Conservation (phyloP, 2,113 vertebrate species). For the Osmerus eperlanus region DNA sequence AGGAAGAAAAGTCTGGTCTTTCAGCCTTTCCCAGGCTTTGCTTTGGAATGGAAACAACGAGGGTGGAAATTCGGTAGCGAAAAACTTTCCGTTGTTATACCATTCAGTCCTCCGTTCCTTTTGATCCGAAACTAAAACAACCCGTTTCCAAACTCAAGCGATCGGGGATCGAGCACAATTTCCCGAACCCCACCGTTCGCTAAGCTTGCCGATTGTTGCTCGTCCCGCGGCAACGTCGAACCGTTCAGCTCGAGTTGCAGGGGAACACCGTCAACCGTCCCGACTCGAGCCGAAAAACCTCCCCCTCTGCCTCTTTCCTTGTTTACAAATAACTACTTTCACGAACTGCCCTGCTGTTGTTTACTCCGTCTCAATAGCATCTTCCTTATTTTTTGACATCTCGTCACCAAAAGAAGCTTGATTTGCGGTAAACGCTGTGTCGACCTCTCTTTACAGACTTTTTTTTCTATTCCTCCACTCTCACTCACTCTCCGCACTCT, state of each 20-base stretch:
- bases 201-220: constrained; percentile 25
- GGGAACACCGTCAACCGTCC: constrained; percentile 44
- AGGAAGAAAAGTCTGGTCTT: constrained; percentile 54
- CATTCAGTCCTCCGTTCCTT: neutral
- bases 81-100: constrained; percentile 45
- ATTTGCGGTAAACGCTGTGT: constrained; percentile 41
- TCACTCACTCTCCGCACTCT: constrained; percentile 51
- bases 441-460: constrained; percentile 58
- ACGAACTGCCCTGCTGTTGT: constrained; percentile 48
- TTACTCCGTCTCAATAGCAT: constrained; percentile 64
- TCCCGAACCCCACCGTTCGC: constrained; percentile 12
- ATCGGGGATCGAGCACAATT: constrained; percentile 1
- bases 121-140: neutral
- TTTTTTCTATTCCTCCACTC: constrained; percentile 55
- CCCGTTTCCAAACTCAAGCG: constrained; percentile 21
- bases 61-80: constrained; percentile 14
- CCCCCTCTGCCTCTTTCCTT: neutral
- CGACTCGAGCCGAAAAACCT: constrained; percentile 25
- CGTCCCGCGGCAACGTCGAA: constrained; percentile 25
- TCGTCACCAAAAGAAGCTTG: constrained; percentile 39
- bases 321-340: constrained; percentile 48
- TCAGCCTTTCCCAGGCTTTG: constrained; percentile 31
- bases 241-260: constrained; percentile 39
- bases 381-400: constrained; percentile 59
- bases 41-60: constrained; percentile 40